phyloP scores from a whole-genome alignment of 2,797 vertebrate species.

The Aphelocoma californica region DNA sequence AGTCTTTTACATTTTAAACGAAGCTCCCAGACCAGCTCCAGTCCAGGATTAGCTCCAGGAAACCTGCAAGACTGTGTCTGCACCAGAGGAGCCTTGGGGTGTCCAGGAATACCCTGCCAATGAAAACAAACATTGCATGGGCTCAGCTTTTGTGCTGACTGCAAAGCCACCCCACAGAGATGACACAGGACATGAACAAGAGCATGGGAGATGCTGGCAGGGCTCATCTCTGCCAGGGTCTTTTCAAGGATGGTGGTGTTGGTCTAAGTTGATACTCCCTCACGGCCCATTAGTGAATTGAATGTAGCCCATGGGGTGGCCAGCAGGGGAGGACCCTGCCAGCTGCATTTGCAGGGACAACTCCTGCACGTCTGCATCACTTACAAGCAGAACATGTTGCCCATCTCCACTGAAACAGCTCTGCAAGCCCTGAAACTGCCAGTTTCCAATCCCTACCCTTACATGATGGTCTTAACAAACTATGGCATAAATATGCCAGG shows the following conservation, averaged over 20 bases:
- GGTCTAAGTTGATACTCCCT: neutral
- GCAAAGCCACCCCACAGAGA: neutral
- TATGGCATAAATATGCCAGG: constrained; percentile 38
- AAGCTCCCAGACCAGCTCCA: neutral
- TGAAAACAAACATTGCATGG: fast-evolving
- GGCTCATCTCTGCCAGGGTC: neutral
- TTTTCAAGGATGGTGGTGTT: neutral
- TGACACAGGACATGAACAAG: neutral
- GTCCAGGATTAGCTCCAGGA: neutral
- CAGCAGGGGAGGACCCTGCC: neutral
- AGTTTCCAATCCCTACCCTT: neutral
- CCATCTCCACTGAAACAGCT: neutral
- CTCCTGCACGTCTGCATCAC: neutral
- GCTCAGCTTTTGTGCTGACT: neutral
- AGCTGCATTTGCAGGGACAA: neutral
- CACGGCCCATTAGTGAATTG: neutral
- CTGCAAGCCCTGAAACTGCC: constrained; percentile 20
- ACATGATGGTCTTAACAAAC: constrained; percentile 18
- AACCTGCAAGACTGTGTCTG: neutral
- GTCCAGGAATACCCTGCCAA: neutral
- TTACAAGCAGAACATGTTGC: neutral
- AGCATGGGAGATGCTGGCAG: neutral
- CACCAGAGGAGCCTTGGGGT: neutral
- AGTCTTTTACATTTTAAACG: constrained; percentile 21
- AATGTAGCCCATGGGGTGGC: neutral